Evolutionary conservation across 2,888 invertebrate species (phyloP), one percentile per base, ranked within the genome.

Genomic region (Brachycybe producta): DNA sequence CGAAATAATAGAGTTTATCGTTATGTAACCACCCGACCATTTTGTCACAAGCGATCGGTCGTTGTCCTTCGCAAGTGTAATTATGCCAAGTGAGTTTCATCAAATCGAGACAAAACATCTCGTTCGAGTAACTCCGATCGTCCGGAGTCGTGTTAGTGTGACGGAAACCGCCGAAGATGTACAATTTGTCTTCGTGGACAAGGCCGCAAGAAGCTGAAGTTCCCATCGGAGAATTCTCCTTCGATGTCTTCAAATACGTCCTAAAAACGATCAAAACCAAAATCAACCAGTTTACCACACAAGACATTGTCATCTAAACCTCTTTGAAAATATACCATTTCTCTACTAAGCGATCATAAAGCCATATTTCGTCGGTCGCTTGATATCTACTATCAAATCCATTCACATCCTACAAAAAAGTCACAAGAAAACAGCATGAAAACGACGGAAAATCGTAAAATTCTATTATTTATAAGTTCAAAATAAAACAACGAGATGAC

Each of bases 141-240:
- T 40, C 42, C 2, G 19, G 27, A n/a, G 8, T 15, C 5, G 5
- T 4, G 15, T 17, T 35, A 7, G 15, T 51, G n/a, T 56, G 53
- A 40, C 47, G 35, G 38, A 54, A 59, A 7, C 68, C 68, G 45
- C 64, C 65, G 57, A 66, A 60, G 13, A 68, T 50, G 52, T 65
- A 67, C 35, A 63, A 53, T 44, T 55, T 44, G 17, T 60, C 57
- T 26, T 60, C 54, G 8, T 63, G 34, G 3, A 64, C 46, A 44
- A 60, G 59, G 17, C 61, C 62, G 15, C 58, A 54, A 2, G 64
- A 60, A 1, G 66, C 66, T 11, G 66, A 65, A 5, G 61, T 59
- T 4, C 61, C 62, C 3, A 55, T 52, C 17, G 67, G 67, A n/a
- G 52, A 28, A 4, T 56, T 42, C 1, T 61, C 62, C 2, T 11